A percentile compares a stretch with the other conserved stretches of the same genome.
Evolutionary conservation across 2,797 vertebrate genomes (phyloP).

Genomic region (Sylvilagus floridanus): DNA sequence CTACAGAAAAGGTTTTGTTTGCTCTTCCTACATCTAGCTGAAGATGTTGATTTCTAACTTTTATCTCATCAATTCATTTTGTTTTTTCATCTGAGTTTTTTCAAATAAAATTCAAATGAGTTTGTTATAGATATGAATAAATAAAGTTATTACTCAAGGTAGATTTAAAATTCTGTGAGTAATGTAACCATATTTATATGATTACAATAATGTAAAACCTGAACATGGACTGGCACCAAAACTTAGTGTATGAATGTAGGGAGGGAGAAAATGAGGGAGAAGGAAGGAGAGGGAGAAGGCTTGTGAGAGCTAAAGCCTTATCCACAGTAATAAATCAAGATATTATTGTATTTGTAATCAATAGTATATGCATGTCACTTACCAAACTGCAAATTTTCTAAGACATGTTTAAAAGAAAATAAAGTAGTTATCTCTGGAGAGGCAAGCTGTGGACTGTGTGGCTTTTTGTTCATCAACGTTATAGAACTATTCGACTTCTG

Average conservation of each 20-base stretch:
- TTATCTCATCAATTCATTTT: conserved; percentile 19
- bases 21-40: conserved; percentile 14
- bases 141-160: background rate
- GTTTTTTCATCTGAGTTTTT: conserved; percentile 9
- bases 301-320: background rate
- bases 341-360: background rate
- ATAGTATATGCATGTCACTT: background rate
- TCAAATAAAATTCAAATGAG: conserved; percentile 56
- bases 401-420: background rate
- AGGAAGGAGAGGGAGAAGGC: background rate
- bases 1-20: background rate
- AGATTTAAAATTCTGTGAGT: conserved; percentile 34
- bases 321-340: background rate
- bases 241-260: background rate
- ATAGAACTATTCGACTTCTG: background rate
- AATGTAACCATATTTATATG: background rate
- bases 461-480: background rate
- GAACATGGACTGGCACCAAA: conserved; percentile 26
- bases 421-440: background rate
- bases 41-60: conserved; percentile 4
- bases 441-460: background rate
- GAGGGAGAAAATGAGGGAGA: background rate
- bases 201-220: conserved; percentile 7
- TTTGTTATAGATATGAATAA: background rate
- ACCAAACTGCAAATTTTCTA: conserved; percentile 36